Conservation (phyloP, 2,113 vertebrate genomes). For the Phrynosoma blainvillii region DNA sequence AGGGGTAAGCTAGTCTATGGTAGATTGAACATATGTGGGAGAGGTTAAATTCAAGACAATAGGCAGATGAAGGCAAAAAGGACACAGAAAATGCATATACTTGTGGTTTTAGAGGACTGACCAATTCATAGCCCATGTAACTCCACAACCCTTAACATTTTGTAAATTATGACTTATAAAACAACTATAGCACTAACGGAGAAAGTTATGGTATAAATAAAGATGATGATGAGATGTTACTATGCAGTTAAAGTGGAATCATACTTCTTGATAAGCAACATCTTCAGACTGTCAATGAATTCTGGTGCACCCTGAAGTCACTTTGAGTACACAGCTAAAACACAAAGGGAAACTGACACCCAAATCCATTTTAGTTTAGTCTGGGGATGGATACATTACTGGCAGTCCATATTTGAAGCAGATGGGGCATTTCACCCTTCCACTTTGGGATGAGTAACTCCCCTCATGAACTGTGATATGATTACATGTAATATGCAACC, state of each 20-base stretch:
- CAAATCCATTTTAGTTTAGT: too few relatives aligned
- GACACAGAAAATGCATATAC: background rate
- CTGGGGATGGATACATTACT: too few relatives aligned
- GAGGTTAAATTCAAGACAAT: background rate
- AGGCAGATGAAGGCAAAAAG: background rate
- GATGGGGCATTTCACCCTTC: background rate
- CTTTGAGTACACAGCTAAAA: background rate
- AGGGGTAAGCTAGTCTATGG: background rate
- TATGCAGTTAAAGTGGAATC: background rate
- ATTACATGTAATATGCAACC: too few relatives aligned
- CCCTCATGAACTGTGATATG: too few relatives aligned
- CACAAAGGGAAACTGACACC: too few relatives aligned
- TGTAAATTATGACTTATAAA: too few relatives aligned
- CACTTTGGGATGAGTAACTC: background rate
- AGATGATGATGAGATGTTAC: background rate
- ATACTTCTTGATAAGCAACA: background rate
- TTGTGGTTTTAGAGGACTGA: background rate
- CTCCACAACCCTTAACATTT: background rate
- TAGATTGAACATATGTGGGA: background rate
- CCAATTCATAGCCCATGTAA: background rate
- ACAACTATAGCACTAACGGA: too few relatives aligned
- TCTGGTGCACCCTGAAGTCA: background rate
- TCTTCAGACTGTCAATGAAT: background rate
- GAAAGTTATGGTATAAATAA: too few relatives aligned
- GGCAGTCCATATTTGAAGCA: background rate